phyloP scores from a whole-genome alignment of 2,888 invertebrate species.

The Amphimallon solstitiale region DNA sequence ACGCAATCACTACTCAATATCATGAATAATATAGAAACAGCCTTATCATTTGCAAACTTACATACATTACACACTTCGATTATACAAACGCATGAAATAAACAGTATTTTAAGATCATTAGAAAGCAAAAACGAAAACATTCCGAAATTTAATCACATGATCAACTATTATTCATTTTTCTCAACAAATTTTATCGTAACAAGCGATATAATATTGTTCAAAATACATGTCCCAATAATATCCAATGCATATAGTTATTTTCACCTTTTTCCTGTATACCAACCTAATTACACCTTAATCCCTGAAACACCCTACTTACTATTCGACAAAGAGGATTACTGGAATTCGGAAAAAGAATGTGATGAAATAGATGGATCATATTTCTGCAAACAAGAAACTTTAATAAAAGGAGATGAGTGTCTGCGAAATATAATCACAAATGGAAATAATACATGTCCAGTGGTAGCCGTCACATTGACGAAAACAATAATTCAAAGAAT shows the following conservation, averaged over 20 bases:
- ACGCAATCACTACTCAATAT: too few relatives aligned
- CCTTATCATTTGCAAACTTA: too few relatives aligned
- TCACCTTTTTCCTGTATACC: slow-evolving; percentile 12
- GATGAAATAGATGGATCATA: slow-evolving; percentile 1
- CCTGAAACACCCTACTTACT: slow-evolving; percentile 32
- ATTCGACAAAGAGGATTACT: slow-evolving; percentile 15
- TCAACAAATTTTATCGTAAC: not conserved
- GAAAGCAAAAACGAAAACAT: too few relatives aligned
- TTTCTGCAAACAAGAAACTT: not conserved
- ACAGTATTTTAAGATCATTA: too few relatives aligned
- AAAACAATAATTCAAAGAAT: slow-evolving; percentile 9
- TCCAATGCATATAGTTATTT: slow-evolving; percentile 30
- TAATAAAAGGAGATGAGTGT: slow-evolving; percentile 5
- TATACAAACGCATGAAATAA: too few relatives aligned
- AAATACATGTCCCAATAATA: too few relatives aligned
- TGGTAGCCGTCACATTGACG: not conserved
- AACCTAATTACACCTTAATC: slow-evolving; percentile 21
- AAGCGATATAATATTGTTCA: slow-evolving; percentile 5
- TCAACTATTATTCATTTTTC: slow-evolving; percentile 25
- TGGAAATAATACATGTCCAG: not conserved
- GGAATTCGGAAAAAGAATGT: slow-evolving; percentile 13
- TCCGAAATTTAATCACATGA: too few relatives aligned
- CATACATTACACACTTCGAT: too few relatives aligned
- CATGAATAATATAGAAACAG: too few relatives aligned
- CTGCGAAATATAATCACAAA: not conserved